Evolutionary conservation across 2,113 vertebrate genomes (phyloP), one percentile per base, ranked within the genome.

Genomic region (Chroicocephalus ridibundus): DNA sequence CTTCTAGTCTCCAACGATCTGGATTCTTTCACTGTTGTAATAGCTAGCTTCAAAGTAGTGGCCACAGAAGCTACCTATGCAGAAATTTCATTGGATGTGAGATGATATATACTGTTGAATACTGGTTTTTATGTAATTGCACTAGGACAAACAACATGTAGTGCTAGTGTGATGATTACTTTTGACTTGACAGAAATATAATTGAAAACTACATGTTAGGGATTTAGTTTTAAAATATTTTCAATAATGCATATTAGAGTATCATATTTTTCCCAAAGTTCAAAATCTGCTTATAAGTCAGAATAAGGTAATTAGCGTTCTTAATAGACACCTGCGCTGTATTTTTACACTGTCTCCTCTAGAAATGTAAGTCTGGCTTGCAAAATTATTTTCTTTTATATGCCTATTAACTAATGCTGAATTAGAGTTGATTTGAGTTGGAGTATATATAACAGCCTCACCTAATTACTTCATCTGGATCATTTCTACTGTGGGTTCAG

Each of bases 211-310:
- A 44, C 17, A 49, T 42, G 27, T 21, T 86, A 75, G 27, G 10
- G n/a, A 49, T 92, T 52, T 51, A 25, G 15, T 62, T 94, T 83
- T 78, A 61, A 95, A 93, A n/a, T 84, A 76, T 88, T 93, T 82
- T 79, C 19, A 36, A 58, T 58, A 65, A 27, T 68, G 29, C 13
- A 20, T 75, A 52, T 62, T 86, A 77, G 6, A 80, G 24, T 75
- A 82, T 11, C 6, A 20, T 89, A 51, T 75, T 94, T 91, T 81
- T 2, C 18, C 27, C 10, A 40, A 60, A 38, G 42, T 86, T 92
- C 83, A 64, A 75, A 90, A 81, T 68, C 34, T 61, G 7, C n/a
- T 64, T 79, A 17, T 55, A 71, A 88, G 26, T 61, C 20, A 47
- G 54, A 69, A 74, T 49, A 78, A 93, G 10, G 17, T 60, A 89